phyloP scores from a whole-genome alignment of 2,113 vertebrate genomes.

The Hemibagrus wyckioides region DNA sequence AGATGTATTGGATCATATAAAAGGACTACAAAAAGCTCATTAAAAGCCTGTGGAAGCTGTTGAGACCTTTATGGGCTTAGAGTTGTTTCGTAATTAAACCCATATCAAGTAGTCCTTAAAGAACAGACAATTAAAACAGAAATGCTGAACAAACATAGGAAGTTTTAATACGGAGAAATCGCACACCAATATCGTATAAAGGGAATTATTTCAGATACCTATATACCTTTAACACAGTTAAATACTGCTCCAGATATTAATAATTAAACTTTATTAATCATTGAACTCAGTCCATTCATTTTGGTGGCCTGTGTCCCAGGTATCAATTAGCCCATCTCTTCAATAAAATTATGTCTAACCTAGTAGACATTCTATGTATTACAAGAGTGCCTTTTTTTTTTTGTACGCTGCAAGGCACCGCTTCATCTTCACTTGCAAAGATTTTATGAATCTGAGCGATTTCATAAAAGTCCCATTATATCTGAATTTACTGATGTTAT shows the following conservation, averaged over 20 bases:
- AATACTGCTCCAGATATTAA: constrained; percentile 30
- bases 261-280: constrained; percentile 41
- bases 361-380: constrained; percentile 44
- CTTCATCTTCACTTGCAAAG: constrained; percentile 55
- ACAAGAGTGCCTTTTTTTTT: constrained; percentile 48
- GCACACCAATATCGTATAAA: neutral
- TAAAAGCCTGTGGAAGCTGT: constrained; percentile 59
- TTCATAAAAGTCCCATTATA: constrained; percentile 67
- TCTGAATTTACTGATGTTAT: constrained; percentile 66
- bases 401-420: constrained; percentile 47
- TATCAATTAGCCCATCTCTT: constrained; percentile 50
- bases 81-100: constrained; percentile 50
- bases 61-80: constrained; percentile 48
- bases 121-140: constrained; percentile 54
- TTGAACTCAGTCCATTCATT: constrained; percentile 30
- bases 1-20: constrained; percentile 60
- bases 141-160: constrained; percentile 34
- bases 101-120: constrained; percentile 44
- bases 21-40: constrained; percentile 70
- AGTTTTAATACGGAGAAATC: neutral
- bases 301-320: constrained; percentile 11
- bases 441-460: constrained; percentile 63
- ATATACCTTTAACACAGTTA: neutral
- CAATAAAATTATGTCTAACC: constrained; percentile 43
- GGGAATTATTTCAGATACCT: neutral